Evolutionary conservation across 1,140 invertebrate species (phyloP).

Genomic region (Plectus sambesii): DNA sequence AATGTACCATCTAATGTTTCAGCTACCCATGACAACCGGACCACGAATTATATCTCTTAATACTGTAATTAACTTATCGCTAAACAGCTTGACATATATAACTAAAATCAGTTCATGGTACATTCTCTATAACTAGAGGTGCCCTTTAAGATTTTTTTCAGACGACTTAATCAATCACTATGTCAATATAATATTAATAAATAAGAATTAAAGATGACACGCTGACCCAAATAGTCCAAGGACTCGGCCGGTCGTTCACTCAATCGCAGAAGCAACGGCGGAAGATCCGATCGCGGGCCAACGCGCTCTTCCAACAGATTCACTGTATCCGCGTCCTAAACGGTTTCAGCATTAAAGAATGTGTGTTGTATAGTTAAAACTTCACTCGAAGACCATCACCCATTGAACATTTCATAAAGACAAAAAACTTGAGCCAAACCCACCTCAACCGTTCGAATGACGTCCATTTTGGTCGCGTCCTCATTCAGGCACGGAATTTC

Average conservation of each 20-base stretch:
- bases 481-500: conserved; percentile 52
- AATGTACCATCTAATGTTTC: too few species aligned
- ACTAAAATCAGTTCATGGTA: too few species aligned
- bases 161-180: too few species aligned
- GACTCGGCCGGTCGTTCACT: conserved; percentile 70
- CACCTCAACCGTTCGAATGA: conserved; percentile 11
- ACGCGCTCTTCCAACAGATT: conserved; percentile 34
- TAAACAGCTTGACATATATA: too few species aligned
- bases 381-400: too few species aligned
- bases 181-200: background rate
- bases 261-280: conserved; percentile 55
- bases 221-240: conserved; percentile 83
- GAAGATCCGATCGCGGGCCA: conserved; percentile 50
- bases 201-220: conserved; percentile 54
- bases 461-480: too few species aligned
- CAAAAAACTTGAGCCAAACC: conserved; percentile 9
- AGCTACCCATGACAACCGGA: too few species aligned
- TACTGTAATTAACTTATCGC: too few species aligned
- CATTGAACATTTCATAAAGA: background rate
- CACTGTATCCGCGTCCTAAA: conserved; percentile 22
- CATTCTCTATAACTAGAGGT: too few species aligned
- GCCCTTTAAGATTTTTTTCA: too few species aligned
- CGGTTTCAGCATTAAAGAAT: conserved; percentile 22
- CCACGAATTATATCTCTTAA: too few species aligned
- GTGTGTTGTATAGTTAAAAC: too few species aligned